Evolutionary conservation across 2,113 vertebrate species (phyloP), one percentile per base, ranked within the genome.

Genomic region (Syngnathus scovelli): DNA sequence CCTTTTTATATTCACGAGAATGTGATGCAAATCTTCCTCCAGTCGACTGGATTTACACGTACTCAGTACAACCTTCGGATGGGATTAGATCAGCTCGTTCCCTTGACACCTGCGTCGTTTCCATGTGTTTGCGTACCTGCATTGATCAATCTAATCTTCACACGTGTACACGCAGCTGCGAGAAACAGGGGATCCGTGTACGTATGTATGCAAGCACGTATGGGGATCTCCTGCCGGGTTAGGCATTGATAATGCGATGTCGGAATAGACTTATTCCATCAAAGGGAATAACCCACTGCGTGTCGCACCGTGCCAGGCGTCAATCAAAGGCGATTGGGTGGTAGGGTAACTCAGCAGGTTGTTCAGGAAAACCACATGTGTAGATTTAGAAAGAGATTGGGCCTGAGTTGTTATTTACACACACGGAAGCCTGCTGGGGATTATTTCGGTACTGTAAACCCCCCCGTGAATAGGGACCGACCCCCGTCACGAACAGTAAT

Each of bases 1-100:
- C 15, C 33, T n/a, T n/a, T n/a, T 52, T 19, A 72, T 61, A 65
- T 78, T 52, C 27, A 11, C 11, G n/a, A n/a, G 55, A 67, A 67
- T 70, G 39, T 39, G 38, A 38, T 69, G 65, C 46, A 71, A 71
- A 83, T 82, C 64, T 43, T 27, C 18, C 38, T 76, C 61, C 64
- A 5, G 23, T 68, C 75, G 1, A 43, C 33, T n/a, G 65, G 60
- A 77, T 79, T 81, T 64, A 64, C 70, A 77, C 46, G 39, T 67
- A 54, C 58, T 59, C 52, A 71, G 37, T 73, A 62, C 54, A 77
- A 78, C 67, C 66, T 72, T 68, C 27, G 71, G 71, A 77, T 69
- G 48, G 78, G 76, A 84, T 84, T 79, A 83, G 84, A 87, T 87
- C 82, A 77, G 11, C 69, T n/a, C 56, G 69, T 68, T 74, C 69